These are phyloP conservation scores for Anodontia alba DNA, from an alignment of 2,888 invertebrate genomes.

Conservation along the genomic window DNA sequence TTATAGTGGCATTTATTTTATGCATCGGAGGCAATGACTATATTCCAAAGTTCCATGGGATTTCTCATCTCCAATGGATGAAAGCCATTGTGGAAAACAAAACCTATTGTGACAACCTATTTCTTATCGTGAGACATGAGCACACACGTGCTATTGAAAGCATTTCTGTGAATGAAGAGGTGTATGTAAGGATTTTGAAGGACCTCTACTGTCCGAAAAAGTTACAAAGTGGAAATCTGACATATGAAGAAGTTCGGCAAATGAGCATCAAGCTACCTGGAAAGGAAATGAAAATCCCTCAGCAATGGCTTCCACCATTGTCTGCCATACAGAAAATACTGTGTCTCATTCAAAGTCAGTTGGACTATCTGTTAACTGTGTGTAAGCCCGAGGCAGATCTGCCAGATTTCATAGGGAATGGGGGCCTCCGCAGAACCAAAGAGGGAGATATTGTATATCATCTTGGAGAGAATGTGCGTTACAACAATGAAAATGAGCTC, in stretches of 20 bases:
- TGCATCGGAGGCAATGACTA: conserved; percentile 35
- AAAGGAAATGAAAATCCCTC: conserved; percentile 8
- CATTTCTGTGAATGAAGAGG: background rate
- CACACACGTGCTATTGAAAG: background rate
- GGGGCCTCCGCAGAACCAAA: conserved; percentile 14
- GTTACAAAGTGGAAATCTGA: background rate
- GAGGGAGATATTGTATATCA: conserved; percentile 23
- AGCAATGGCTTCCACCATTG: conserved; percentile 25
- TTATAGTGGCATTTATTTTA: conserved; percentile 16
- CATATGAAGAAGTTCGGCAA: conserved; percentile 23
- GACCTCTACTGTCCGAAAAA: conserved; percentile 20
- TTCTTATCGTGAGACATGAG: background rate
- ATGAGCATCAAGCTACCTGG: background rate
- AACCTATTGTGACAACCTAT: background rate
- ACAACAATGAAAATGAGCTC: background rate
- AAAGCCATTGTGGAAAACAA: background rate
- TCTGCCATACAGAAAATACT: conserved; percentile 16
- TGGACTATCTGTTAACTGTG: conserved; percentile 20
- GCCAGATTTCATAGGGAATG: conserved; percentile 16
- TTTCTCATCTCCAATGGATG: conserved; percentile 22
- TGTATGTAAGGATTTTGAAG: conserved; percentile 17
- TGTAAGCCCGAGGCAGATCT: conserved; percentile 20
- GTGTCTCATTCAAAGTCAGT: background rate
- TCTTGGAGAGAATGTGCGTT: conserved; percentile 21
- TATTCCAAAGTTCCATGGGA: conserved; percentile 32